These are phyloP conservation scores for Crypturellus undulatus DNA, from an alignment of 2,113 vertebrate genomes.

Conservation along the genomic window DNA sequence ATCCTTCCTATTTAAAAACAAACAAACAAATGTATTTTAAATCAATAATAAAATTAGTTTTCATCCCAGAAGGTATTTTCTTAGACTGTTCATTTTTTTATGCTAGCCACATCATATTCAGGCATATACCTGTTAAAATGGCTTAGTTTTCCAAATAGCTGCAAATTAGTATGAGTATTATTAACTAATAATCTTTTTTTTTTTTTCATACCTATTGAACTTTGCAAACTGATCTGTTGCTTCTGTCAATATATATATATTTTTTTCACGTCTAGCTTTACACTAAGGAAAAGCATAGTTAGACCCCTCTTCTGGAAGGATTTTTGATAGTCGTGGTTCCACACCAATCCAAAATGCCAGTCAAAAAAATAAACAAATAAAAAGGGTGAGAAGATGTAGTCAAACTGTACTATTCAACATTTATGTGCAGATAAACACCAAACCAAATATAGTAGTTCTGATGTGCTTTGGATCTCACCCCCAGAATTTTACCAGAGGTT, in stretches of 20 bases:
- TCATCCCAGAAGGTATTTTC: conserved; percentile 17
- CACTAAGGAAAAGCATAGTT: neutral
- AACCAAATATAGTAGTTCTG: neutral
- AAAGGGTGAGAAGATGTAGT: neutral
- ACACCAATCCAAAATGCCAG: neutral
- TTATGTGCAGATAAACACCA: neutral
- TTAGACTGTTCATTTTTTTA: conserved; percentile 56
- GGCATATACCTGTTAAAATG: neutral
- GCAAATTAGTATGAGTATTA: neutral
- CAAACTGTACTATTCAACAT: neutral
- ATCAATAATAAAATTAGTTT: neutral
- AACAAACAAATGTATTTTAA: conserved; percentile 14
- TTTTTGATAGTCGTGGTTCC: neutral
- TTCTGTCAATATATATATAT: neutral
- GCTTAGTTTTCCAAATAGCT: neutral
- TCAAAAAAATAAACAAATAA: neutral
- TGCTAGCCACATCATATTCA: neutral
- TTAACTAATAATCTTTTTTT: neutral
- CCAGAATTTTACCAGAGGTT: neutral
- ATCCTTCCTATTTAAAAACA: neutral
- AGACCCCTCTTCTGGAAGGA: neutral
- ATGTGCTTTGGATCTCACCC: neutral
- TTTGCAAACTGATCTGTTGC: neutral
- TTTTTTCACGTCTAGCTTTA: neutral
- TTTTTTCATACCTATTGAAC: neutral